Conservation (phyloP, 2,888 invertebrate species). For the Rhyacophila evoluta region DNA sequence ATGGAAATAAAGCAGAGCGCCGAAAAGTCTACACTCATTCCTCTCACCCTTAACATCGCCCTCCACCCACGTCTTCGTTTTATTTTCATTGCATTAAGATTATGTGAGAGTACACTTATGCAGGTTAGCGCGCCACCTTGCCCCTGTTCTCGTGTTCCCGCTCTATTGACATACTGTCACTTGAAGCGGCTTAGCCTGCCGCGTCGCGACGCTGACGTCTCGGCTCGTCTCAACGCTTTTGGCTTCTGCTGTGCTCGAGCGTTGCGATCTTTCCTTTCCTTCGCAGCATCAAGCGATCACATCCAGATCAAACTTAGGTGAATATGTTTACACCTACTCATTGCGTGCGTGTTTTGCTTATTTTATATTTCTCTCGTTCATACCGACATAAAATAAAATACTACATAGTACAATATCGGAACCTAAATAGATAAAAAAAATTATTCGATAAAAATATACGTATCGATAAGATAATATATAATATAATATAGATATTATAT, state of each 20-base stretch:
- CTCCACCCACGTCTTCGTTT: slow-evolving; percentile 25
- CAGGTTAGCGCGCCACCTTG: slow-evolving; percentile 28
- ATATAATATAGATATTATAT: no score
- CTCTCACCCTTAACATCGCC: not conserved
- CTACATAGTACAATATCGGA: no score
- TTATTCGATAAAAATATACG: no score
- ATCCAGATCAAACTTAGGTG: no score
- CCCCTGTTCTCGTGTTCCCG: not conserved
- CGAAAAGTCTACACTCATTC: slow-evolving; percentile 2
- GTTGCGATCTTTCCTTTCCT: not conserved
- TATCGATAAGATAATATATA: no score
- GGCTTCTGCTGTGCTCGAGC: not conserved
- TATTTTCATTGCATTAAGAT: slow-evolving; percentile 48
- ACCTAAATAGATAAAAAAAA: no score
- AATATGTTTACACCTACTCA: no score
- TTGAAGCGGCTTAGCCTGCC: slow-evolving; percentile 5
- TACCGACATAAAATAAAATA: no score
- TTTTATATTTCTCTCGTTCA: no score
- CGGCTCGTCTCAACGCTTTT: not conserved
- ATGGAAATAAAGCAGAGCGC: not conserved
- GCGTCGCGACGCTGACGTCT: not conserved
- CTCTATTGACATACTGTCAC: slow-evolving; percentile 17
- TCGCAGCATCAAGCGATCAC: no score
- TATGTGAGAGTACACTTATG: slow-evolving; percentile 43
- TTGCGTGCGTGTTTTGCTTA: no score